These are phyloP conservation scores for Pachyuromys duprasi DNA, from an alignment of 2,797 vertebrate species.

Conservation along the genomic window DNA sequence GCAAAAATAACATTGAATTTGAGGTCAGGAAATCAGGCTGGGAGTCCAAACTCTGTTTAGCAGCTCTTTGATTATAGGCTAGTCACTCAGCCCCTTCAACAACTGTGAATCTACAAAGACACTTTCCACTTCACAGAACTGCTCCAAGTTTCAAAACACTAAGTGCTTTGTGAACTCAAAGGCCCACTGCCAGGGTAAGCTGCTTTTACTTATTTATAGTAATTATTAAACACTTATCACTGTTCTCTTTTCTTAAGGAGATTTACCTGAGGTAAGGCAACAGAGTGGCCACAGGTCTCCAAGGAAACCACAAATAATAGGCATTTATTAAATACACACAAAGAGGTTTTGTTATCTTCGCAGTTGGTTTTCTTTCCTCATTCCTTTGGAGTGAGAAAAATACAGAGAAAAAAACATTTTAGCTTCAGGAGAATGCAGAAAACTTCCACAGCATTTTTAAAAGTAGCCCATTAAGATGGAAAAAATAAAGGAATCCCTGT, in stretches of 20 bases:
- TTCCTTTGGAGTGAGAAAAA: constrained; percentile 72
- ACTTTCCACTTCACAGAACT: neutral
- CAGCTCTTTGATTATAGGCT: neutral
- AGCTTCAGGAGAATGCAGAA: constrained; percentile 34
- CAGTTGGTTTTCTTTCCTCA: constrained; percentile 48
- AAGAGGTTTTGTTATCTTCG: constrained; percentile 53
- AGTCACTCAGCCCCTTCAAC: neutral
- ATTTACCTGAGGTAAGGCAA: constrained; percentile 9
- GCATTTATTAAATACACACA: neutral
- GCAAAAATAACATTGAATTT: neutral
- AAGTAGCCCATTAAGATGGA: constrained; percentile 46
- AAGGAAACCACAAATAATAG: neutral
- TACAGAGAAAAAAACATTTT: constrained; percentile 51
- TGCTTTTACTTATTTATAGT: constrained; percentile 35
- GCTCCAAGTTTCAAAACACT: neutral
- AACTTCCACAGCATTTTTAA: constrained; percentile 53
- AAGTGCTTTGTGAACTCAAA: constrained; percentile 11
- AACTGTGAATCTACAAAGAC: neutral
- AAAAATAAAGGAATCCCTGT: neutral
- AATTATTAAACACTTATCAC: constrained; percentile 10
- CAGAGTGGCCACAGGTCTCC: neutral
- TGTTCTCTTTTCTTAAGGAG: constrained; percentile 12
- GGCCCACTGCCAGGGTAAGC: neutral
- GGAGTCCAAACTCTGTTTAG: constrained; percentile 3
- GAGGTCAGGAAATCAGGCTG: constrained; percentile 26